A percentile compares a stretch with the other conserved stretches of the same genome.
Evolutionary conservation across 2,113 vertebrate genomes (phyloP).

Genomic region (Manacus vitellinus): DNA sequence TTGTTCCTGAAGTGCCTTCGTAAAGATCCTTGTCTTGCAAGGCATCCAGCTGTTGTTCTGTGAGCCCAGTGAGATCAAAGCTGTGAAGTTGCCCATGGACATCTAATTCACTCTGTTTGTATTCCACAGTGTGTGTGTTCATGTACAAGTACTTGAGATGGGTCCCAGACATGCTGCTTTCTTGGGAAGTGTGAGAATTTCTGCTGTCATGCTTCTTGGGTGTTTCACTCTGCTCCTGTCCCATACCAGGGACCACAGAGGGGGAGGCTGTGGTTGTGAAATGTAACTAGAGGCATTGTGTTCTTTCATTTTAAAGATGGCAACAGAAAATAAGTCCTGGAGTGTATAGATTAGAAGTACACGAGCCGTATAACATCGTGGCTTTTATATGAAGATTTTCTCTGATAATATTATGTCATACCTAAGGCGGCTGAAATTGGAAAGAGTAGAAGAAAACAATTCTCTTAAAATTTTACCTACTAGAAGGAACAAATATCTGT

Average conservation of each 20-base stretch:
- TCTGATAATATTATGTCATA: background rate
- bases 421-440: background rate
- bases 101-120: background rate
- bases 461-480: background rate
- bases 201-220: background rate
- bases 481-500: background rate
- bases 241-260: background rate
- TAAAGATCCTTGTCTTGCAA: background rate
- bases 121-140: rapidly evolving
- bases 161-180: background rate
- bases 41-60: background rate
- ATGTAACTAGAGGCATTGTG: background rate
- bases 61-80: background rate
- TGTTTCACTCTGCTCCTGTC: background rate
- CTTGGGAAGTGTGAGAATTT: background rate
- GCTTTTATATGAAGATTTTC: background rate
- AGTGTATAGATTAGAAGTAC: background rate
- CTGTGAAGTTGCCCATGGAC: background rate
- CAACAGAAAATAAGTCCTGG: background rate
- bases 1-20: background rate
- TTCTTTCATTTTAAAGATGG: background rate
- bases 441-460: background rate
- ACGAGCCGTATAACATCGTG: background rate
- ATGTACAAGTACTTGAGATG: background rate
- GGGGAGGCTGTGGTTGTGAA: background rate